Evolutionary conservation across 2,113 vertebrate genomes (phyloP).

Genomic region (Oxyura jamaicensis): DNA sequence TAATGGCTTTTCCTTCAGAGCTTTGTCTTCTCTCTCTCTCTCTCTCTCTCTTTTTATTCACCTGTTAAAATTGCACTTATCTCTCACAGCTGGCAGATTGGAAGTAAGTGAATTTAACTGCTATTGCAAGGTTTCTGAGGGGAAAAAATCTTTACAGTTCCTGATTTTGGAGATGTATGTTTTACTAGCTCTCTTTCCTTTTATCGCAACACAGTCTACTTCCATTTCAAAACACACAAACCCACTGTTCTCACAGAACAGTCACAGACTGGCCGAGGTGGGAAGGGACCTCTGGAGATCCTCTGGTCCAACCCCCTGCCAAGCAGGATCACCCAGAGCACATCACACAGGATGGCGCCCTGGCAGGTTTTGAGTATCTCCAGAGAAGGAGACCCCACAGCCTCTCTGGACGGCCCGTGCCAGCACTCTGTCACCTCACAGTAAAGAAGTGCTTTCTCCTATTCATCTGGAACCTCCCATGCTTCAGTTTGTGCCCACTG

Average conservation of each 20-base stretch:
- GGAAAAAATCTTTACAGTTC: not conserved
- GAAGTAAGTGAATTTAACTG: conserved; percentile 61
- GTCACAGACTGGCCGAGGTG: too few species aligned
- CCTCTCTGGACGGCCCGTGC: too few species aligned
- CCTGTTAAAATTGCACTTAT: conserved; percentile 49
- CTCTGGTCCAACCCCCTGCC: too few species aligned
- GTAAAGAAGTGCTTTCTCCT: too few species aligned
- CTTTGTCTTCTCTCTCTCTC: not conserved
- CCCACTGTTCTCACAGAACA: not conserved
- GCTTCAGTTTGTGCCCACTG: too few species aligned
- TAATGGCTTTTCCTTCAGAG: conserved; percentile 33
- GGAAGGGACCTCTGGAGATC: too few species aligned
- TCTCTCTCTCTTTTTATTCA: not conserved
- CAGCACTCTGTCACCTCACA: too few species aligned
- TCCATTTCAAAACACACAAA: conserved; percentile 14
- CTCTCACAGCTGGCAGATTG: conserved; percentile 52
- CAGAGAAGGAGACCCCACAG: too few species aligned
- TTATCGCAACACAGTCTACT: not conserved
- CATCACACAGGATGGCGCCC: too few species aligned
- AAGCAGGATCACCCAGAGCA: too few species aligned
- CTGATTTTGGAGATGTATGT: not conserved
- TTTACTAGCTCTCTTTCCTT: not conserved
- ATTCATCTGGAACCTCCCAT: too few species aligned
- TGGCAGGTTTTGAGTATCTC: too few species aligned
- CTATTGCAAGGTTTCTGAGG: not conserved